Conservation (phyloP, 92 coral and sea anemone species). For the Porites lobata region DNA sequence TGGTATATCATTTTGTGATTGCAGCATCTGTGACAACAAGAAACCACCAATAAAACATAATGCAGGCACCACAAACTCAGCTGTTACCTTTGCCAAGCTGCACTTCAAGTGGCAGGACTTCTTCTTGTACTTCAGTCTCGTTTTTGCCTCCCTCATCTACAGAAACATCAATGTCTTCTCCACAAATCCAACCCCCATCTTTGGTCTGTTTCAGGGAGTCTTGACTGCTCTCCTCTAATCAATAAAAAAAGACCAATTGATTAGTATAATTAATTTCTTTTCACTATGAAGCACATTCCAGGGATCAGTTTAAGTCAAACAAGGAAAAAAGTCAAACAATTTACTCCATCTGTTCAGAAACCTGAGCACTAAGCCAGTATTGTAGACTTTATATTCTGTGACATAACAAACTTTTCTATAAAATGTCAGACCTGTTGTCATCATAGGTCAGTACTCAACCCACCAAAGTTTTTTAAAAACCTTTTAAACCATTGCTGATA, state of each 20-base stretch:
- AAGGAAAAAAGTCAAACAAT: neutral
- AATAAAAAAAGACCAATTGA: neutral
- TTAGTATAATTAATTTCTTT: too few species aligned
- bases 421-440: too few species aligned
- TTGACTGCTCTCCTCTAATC: constrained; percentile 58
- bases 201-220: constrained; percentile 81
- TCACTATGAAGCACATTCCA: too few species aligned
- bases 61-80: neutral
- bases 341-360: neutral
- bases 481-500: too few species aligned
- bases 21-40: too few species aligned
- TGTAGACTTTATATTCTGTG: too few species aligned
- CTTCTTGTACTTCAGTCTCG: constrained; percentile 31
- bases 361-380: too few species aligned
- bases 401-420: too few species aligned
- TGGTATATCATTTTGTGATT: too few species aligned
- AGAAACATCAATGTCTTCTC: constrained; percentile 93
- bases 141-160: constrained; percentile 75
- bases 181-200: constrained; percentile 99
- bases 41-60: neutral
- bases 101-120: constrained; percentile 82
- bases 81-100: constrained; percentile 93
- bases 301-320: neutral
- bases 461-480: too few species aligned
- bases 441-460: too few species aligned